phyloP scores from a whole-genome alignment of 2,113 vertebrate species.

The Pelecanus crispus region DNA sequence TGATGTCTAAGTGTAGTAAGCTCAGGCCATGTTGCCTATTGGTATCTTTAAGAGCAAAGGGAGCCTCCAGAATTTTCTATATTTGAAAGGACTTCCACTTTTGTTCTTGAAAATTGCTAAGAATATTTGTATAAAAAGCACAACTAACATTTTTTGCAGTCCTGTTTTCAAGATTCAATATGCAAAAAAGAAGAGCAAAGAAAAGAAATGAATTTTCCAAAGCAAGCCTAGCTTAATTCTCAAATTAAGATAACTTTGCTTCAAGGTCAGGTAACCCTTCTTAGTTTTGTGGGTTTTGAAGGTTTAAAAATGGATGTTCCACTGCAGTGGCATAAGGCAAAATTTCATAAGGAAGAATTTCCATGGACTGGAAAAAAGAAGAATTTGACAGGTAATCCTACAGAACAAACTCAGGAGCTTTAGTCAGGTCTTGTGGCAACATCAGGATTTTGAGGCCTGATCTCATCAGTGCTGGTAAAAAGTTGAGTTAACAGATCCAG shows the following conservation, averaged over 20 bases:
- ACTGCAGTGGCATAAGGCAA: neutral
- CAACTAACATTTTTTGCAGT: neutral
- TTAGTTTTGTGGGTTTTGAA: neutral
- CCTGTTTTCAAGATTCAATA: neutral
- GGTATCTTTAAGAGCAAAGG: neutral
- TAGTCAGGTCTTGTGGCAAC: neutral
- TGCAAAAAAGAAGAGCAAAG: neutral
- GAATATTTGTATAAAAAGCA: neutral
- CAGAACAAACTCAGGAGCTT: neutral
- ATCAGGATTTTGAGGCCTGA: neutral
- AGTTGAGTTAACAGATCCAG: neutral
- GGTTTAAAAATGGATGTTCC: neutral
- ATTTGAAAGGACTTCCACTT: neutral
- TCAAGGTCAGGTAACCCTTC: neutral
- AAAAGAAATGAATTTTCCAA: neutral
- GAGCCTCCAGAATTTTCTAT: neutral
- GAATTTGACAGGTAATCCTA: neutral
- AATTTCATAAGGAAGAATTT: neutral
- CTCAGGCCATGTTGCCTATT: neutral
- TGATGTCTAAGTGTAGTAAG: neutral
- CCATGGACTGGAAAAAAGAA: neutral
- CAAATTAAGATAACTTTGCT: neutral
- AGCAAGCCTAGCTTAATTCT: neutral
- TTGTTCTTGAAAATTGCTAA: neutral
- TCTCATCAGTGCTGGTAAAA: neutral